Evolutionary conservation across 2,113 vertebrate species (phyloP).

Genomic region (Isurus oxyrinchus): DNA sequence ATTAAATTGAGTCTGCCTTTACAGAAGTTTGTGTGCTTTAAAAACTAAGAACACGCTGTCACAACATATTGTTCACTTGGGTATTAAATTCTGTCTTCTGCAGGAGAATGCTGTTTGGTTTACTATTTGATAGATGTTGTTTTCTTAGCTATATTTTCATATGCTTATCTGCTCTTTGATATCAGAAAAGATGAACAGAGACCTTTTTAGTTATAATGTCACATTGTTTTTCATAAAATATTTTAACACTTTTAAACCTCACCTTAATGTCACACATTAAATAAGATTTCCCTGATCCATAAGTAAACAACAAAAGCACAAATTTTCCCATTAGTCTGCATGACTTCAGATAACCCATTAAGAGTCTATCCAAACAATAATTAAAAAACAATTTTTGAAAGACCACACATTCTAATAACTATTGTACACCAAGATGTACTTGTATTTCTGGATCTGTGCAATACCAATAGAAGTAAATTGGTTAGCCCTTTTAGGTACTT

Average conservation of each 20-base stretch:
- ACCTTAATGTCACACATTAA: not conserved
- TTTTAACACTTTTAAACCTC: not conserved
- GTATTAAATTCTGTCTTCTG: not conserved
- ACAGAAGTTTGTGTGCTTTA: not conserved
- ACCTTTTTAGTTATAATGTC: not conserved
- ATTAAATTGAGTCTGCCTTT: constrained; percentile 39
- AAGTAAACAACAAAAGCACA: constrained; percentile 1
- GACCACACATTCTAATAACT: not conserved
- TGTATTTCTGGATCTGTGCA: not conserved
- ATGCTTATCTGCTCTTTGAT: not conserved
- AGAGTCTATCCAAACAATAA: not conserved
- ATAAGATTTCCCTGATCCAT: not conserved
- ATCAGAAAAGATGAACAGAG: not conserved
- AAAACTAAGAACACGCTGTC: not conserved
- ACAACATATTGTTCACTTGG: not conserved
- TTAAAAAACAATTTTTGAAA: not conserved
- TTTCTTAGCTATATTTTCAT: constrained; percentile 45
- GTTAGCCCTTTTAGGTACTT: not conserved
- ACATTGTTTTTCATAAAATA: not conserved
- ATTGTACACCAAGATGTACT: not conserved
- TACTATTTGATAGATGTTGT: constrained; percentile 48
- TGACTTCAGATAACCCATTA: not conserved
- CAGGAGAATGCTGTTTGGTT: not conserved
- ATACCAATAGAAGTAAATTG: not conserved
- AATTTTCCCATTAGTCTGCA: not conserved